These are phyloP conservation scores for Nasonia giraulti DNA, from an alignment of 1,140 invertebrate genomes.

Conservation along the genomic window DNA sequence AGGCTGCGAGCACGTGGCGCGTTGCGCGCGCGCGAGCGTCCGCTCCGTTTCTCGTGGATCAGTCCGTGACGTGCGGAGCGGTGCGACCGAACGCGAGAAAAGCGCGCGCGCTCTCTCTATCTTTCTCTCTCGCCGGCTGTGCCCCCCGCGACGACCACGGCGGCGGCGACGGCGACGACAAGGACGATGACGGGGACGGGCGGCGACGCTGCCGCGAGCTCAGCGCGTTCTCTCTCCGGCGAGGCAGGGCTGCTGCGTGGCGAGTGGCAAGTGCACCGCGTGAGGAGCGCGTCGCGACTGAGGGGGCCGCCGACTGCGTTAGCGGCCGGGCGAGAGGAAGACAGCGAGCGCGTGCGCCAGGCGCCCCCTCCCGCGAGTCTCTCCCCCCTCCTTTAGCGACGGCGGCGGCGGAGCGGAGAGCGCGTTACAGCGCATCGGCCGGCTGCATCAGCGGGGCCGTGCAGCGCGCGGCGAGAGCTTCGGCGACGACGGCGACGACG, in stretches of 20 bases:
- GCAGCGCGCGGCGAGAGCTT: not conserved
- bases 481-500: not conserved
- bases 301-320: constrained; percentile 60
- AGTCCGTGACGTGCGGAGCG: no score
- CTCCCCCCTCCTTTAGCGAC: not conserved
- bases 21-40: not conserved
- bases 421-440: no score
- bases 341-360: constrained; percentile 51
- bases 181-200: not conserved
- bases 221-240: constrained; percentile 50
- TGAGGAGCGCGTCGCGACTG: constrained; percentile 75
- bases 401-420: not conserved
- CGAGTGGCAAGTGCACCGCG: constrained; percentile 68
- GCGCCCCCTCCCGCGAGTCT: not conserved
- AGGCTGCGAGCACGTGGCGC: not conserved
- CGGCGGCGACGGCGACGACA: not conserved
- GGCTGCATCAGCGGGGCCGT: not conserved
- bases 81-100: no score
- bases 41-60: no score
- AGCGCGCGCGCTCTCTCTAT: not conserved
- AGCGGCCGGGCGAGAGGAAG: not conserved
- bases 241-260: constrained; percentile 54
- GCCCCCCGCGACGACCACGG: not conserved
- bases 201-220: not conserved
- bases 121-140: not conserved